Conservation (phyloP, 1,140 invertebrate species). For the Drosophila teissieri region DNA sequence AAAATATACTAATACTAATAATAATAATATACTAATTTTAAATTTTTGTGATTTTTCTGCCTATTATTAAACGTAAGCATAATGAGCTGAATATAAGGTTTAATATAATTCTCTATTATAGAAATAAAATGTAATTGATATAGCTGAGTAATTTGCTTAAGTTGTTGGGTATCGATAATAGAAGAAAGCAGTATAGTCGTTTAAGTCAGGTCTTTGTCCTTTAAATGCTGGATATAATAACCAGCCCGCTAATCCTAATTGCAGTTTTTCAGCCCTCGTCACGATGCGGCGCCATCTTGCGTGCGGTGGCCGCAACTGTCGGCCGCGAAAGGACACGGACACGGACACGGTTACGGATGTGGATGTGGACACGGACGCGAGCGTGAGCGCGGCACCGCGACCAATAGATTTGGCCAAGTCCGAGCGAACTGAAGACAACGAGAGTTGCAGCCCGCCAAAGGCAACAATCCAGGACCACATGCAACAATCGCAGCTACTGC, state of each 20-base stretch:
- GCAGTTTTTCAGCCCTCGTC: conserved; percentile 15
- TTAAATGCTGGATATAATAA: background rate
- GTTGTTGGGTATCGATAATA: no score
- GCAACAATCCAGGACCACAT: conserved; percentile 66
- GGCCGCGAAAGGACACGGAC: conserved; percentile 14
- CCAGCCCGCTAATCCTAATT: conserved; percentile 13
- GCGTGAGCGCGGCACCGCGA: conserved; percentile 66
- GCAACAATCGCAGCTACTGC: conserved; percentile 65
- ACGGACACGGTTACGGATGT: conserved; percentile 5
- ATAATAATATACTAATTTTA: no score
- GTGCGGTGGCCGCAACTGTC: conserved; percentile 19
- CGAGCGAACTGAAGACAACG: conserved; percentile 78
- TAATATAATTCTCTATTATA: no score
- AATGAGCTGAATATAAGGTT: no score
- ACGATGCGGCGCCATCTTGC: conserved; percentile 58
- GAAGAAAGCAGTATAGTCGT: no score
- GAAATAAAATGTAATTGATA: no score
- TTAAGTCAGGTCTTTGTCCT: background rate
- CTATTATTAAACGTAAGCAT: no score
- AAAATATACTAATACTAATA: no score
- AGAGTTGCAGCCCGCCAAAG: conserved; percentile 74
- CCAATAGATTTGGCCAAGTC: conserved; percentile 80
- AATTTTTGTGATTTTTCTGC: no score
- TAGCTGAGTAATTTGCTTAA: no score
- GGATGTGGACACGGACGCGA: conserved; percentile 32